phyloP scores from a whole-genome alignment of 1,140 invertebrate species.

The Habropoda laboriosa region DNA sequence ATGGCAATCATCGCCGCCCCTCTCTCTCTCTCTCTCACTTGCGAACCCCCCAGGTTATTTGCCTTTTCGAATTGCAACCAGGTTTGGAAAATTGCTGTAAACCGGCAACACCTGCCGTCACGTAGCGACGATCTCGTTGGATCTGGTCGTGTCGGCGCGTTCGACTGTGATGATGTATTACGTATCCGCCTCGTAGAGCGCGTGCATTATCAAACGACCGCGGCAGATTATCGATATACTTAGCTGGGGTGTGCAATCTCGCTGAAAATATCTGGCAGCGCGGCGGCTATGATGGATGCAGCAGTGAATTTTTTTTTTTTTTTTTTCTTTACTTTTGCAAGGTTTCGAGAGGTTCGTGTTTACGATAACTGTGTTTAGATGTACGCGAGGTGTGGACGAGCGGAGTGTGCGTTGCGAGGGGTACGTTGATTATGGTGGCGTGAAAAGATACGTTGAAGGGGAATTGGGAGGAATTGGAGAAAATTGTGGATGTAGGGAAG shows the following conservation, averaged over 20 bases:
- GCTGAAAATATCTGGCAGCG: neutral
- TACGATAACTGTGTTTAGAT: neutral
- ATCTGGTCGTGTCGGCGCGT: neutral
- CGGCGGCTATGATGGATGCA: neutral
- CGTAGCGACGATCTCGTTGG: slow-evolving; percentile 22
- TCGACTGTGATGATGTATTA: slow-evolving; percentile 34
- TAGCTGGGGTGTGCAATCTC: neutral
- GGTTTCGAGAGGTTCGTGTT: neutral
- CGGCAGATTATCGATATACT: slow-evolving; percentile 5
- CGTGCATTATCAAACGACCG: slow-evolving; percentile 27
- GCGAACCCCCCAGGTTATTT: slow-evolving; percentile 25
- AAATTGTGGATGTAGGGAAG: too few relatives aligned
- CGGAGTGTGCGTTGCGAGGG: too few relatives aligned
- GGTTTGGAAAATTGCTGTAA: slow-evolving; percentile 43
- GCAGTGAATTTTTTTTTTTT: neutral
- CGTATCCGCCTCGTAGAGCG: neutral
- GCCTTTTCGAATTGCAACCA: slow-evolving; percentile 48
- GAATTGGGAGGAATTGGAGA: neutral
- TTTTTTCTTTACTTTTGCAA: neutral
- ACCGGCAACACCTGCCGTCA: slow-evolving; percentile 56
- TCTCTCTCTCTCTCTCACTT: too few relatives aligned
- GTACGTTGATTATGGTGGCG: neutral
- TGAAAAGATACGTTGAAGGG: too few relatives aligned
- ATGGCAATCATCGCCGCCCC: slow-evolving; percentile 30
- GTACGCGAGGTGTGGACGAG: too few relatives aligned